These are phyloP conservation scores for Phaenicophaeus curvirostris DNA, from an alignment of 2,797 vertebrate genomes.

Conservation along the genomic window DNA sequence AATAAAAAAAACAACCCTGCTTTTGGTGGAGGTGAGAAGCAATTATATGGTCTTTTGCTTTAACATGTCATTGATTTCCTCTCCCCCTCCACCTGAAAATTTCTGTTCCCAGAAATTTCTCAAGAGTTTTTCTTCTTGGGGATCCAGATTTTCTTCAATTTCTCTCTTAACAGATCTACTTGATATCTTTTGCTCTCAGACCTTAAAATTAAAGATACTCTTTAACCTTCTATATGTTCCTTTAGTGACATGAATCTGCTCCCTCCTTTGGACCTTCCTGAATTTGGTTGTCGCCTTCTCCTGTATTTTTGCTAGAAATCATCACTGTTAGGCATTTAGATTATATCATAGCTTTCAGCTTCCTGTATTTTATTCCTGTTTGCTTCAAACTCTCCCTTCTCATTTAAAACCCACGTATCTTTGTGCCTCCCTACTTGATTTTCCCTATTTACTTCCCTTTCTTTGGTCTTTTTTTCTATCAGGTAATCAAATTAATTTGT, in stretches of 20 bases:
- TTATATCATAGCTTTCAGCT: not conserved
- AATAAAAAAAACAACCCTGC: not conserved
- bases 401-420: not conserved
- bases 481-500: not conserved
- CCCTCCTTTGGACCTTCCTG: not conserved
- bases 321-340: not conserved
- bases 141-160: not conserved
- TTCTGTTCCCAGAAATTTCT: not conserved
- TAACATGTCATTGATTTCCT: not conserved
- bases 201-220: not conserved
- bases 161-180: not conserved
- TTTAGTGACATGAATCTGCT: not conserved
- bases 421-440: not conserved
- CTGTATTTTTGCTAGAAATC: not conserved
- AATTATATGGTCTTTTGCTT: not conserved
- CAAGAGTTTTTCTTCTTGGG: not conserved
- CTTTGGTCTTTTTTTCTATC: not conserved
- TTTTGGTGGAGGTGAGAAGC: not conserved
- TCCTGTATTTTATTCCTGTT: not conserved
- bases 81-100: not conserved
- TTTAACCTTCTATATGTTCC: not conserved
- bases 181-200: not conserved
- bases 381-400: not conserved
- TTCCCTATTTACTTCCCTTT: not conserved
- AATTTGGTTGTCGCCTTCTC: not conserved